A percentile compares a stretch with the other conserved stretches of the same genome.
These are phyloP conservation scores for Spatulosminthurus flaviceps DNA, from an alignment of 2,888 invertebrate genomes.

Conservation along the genomic window DNA sequence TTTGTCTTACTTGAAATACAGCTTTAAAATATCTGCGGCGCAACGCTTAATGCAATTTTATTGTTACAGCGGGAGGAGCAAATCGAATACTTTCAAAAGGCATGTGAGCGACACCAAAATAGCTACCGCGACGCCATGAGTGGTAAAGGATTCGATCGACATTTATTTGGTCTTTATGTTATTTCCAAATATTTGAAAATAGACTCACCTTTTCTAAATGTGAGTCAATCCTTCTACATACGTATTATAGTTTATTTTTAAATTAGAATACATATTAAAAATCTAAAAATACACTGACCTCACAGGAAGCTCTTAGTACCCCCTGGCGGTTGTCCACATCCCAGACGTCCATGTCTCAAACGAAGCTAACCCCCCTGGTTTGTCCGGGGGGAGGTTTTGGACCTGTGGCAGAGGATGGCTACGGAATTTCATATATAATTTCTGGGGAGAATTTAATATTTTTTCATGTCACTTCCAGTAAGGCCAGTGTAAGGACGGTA, in stretches of 20 bases:
- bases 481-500: conserved; percentile 89
- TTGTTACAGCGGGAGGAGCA: conserved; percentile 70
- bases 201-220: conserved; percentile 91
- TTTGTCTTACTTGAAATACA: no score
- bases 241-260: not conserved
- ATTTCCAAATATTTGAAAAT: conserved; percentile 97
- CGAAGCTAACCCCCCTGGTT: conserved; percentile 74
- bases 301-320: conserved; percentile 90
- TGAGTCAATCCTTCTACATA: conserved; percentile 59
- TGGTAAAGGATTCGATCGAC: conserved; percentile 95
- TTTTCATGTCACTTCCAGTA: conserved; percentile 98
- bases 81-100: conserved; percentile 75
- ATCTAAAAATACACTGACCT: conserved; percentile 51
- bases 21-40: no score
- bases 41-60: no score
- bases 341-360: conserved; percentile 98
- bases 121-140: conserved; percentile 98
- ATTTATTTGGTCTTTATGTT: conserved; percentile 97
- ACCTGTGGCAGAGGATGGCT: conserved; percentile 97
- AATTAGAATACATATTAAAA: not conserved
- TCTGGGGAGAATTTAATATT: conserved; percentile 92
- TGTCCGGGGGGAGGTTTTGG: conserved; percentile 95
- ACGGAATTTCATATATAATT: conserved; percentile 98
- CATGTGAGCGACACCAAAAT: conserved; percentile 84
- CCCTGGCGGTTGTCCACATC: conserved; percentile 98